phyloP scores from a whole-genome alignment of 2,888 invertebrate species.

The Campoplex nolae region DNA sequence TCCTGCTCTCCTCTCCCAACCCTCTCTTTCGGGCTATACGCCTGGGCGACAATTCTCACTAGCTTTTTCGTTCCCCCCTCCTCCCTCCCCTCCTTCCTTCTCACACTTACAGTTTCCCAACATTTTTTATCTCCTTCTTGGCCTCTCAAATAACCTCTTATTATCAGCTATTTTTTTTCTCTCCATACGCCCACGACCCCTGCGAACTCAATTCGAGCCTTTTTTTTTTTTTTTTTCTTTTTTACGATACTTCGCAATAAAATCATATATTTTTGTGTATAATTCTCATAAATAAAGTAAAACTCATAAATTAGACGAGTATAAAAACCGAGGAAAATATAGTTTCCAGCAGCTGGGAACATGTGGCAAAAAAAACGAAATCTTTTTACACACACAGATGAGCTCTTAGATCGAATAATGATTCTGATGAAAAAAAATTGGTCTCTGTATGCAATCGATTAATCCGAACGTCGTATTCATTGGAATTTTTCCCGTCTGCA shows the following conservation, averaged over 20 bases:
- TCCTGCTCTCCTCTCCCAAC: slow-evolving; percentile 59
- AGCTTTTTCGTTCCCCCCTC: slow-evolving; percentile 29
- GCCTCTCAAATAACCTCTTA: slow-evolving; percentile 11
- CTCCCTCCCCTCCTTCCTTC: not conserved
- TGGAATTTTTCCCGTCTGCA: no score
- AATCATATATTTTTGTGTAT: not conserved
- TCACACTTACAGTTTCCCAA: not conserved
- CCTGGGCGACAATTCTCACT: slow-evolving; percentile 56
- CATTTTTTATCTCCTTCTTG: slow-evolving; percentile 16
- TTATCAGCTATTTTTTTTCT: slow-evolving; percentile 19
- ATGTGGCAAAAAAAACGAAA: not conserved
- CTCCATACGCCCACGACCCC: slow-evolving; percentile 28
- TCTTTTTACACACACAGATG: not conserved
- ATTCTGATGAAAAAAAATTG: not conserved
- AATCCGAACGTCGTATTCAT: no score
- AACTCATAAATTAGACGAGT: not conserved
- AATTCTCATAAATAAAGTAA: no score
- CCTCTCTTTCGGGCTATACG: not conserved
- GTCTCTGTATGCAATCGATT: not conserved
- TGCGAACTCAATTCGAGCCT: not conserved
- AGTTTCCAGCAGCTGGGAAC: not conserved
- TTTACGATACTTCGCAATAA: not conserved
- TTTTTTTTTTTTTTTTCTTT: no score
- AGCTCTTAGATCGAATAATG: not conserved
- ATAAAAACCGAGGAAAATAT: not conserved